A percentile compares a stretch with the other conserved stretches of the same genome.
Conservation (phyloP, 1,140 invertebrate species). For the Helicoverpa zea region DNA sequence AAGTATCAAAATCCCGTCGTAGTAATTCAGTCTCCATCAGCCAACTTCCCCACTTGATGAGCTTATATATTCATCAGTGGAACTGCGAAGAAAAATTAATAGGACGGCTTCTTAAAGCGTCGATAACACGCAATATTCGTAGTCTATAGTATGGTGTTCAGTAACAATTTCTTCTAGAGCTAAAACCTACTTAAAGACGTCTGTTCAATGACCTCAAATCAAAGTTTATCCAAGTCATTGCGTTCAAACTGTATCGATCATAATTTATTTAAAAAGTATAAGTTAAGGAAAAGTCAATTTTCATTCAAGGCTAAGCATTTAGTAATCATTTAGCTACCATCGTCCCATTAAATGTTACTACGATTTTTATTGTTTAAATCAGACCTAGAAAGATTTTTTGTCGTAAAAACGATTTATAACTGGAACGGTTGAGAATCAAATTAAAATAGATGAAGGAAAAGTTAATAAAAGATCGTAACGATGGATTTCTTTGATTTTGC, state of each 20-base stretch:
- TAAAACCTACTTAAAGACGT: neutral
- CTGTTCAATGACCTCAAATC: slow-evolving; percentile 13
- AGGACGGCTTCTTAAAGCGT: too few species aligned
- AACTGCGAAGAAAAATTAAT: too few species aligned
- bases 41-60: too few species aligned
- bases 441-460: neutral
- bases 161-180: neutral
- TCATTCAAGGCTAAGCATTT: slow-evolving; percentile 35
- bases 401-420: slow-evolving; percentile 43
- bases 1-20: too few species aligned
- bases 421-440: slow-evolving; percentile 8
- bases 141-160: neutral
- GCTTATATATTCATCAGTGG: too few species aligned
- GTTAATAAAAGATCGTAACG: neutral
- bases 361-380: slow-evolving; percentile 38
- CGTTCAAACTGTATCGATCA: slow-evolving; percentile 12
- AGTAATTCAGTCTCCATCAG: too few species aligned
- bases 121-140: too few species aligned
- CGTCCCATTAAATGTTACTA: slow-evolving; percentile 23
- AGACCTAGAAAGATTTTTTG: slow-evolving; percentile 36
- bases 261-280: slow-evolving; percentile 37
- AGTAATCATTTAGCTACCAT: slow-evolving; percentile 43
- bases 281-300: slow-evolving; percentile 40
- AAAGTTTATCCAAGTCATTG: slow-evolving; percentile 33
- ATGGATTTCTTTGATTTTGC: neutral